phyloP scores from a whole-genome alignment of 2,797 vertebrate species.

The Aeoliscus strigatus region DNA sequence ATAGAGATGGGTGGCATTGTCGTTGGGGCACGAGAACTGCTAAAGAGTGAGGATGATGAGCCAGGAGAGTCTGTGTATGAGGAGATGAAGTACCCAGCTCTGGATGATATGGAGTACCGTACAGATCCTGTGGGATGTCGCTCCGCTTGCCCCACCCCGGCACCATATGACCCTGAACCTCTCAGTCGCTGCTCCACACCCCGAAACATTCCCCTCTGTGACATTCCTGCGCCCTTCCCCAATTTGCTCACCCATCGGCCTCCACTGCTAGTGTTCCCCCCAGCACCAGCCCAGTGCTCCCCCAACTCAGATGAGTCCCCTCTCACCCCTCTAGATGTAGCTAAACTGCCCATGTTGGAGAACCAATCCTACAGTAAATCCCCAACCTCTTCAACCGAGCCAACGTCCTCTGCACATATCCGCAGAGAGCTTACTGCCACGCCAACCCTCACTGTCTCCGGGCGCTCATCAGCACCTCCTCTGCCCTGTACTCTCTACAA shows the following conservation, averaged over 20 bases:
- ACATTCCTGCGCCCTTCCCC: slow-evolving; percentile 96
- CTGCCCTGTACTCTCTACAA: slow-evolving; percentile 90
- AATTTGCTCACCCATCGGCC: slow-evolving; percentile 94
- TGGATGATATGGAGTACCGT: slow-evolving; percentile 89
- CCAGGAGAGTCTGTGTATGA: slow-evolving; percentile 95
- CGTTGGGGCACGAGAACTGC: slow-evolving; percentile 80
- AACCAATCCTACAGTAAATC: slow-evolving; percentile 91
- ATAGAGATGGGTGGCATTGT: slow-evolving; percentile 97
- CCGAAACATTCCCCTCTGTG: slow-evolving; percentile 87
- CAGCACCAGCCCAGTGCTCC: slow-evolving; percentile 93
- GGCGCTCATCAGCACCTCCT: slow-evolving; percentile 91
- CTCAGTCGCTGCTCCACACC: slow-evolving; percentile 86
- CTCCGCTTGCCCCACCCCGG: slow-evolving; percentile 91
- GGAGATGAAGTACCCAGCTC: slow-evolving; percentile 96
- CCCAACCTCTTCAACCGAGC: slow-evolving; percentile 80
- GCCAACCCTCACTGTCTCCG: slow-evolving; percentile 82
- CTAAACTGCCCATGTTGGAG: slow-evolving; percentile 89
- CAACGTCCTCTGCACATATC: slow-evolving; percentile 77
- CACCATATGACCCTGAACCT: slow-evolving; percentile 88
- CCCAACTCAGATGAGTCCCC: slow-evolving; percentile 98
- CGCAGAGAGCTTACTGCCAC: slow-evolving; percentile 84
- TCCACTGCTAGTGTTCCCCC: slow-evolving; percentile 93
- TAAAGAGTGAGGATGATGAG: slow-evolving; percentile 86
- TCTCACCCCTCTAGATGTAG: slow-evolving; percentile 91
- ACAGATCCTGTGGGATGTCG: slow-evolving; percentile 86